Base-by-base conservation (phyloP, 2,888 invertebrate species). In the Clitarchus hookeri region DNA sequence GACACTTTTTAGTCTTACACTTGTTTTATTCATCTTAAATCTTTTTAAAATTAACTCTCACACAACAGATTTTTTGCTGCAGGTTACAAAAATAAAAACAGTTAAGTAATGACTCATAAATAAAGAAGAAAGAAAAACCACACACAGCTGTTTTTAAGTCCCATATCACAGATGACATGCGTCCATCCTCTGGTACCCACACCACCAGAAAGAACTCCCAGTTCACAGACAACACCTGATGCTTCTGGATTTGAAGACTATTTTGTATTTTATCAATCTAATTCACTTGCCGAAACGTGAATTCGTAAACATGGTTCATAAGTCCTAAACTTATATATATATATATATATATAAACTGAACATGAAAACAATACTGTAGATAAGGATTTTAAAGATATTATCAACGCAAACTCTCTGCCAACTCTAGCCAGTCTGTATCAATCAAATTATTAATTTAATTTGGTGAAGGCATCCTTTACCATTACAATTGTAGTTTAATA, bases 21-120 rank as follows among this genome's bases (percentile, higher is more conserved):
- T 88, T 54, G 77, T 85, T 87, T 88, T 85, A 44, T 85, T 87
- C 84, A 16, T 82, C 13, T 82, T 82, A 19, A 36, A 36, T 44
- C n/a, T 82, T 82, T 79, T 79, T 82, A n/a, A 82, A 27, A 36
- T 27, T 82, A 82, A 36, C 44, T 82, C 25, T n/a, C 82, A 82
- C 82, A 44, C 82, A 82, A 27, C 23, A 44, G 9, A 82, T 82
- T 82, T 82, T 82, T 82, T 44, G 27, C 82, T 82, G 82, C 44
- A 82, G 44, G 82, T 82, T 82, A 25, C 44, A 82, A 79, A 82
- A 82, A 27, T 82, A 82, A 82, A 82, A 82, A 82, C n/a, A 65
- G 27, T 82, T 82, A 82, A 82, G 82, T 82, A 82, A 82, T 19
- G 65, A 65, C 65, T 65, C 8, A 36, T 36, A 36, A 36, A 36